These are phyloP conservation scores for Oedothorax gibbosus DNA, from an alignment of 1,140 invertebrate genomes.

Conservation along the genomic window DNA sequence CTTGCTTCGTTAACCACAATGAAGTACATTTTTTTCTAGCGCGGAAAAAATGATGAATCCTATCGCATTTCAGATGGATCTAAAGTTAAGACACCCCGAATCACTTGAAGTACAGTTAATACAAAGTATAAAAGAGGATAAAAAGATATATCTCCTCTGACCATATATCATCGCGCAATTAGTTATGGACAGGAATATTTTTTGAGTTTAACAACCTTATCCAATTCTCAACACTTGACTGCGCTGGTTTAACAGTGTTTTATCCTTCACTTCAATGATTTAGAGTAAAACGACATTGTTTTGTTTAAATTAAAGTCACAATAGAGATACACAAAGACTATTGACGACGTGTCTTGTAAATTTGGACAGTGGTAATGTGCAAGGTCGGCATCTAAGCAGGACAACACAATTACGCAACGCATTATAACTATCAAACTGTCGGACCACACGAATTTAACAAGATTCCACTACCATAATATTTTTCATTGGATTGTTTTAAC, in stretches of 20 bases:
- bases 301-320: no score
- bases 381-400: no score
- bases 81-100: conserved; percentile 16
- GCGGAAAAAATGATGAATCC: neutral
- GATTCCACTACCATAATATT: no score
- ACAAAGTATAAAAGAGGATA: neutral
- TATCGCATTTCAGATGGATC: conserved; percentile 33
- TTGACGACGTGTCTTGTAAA: no score
- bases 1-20: conserved; percentile 51
- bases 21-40: neutral
- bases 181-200: neutral
- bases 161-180: conserved; percentile 37
- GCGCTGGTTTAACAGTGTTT: neutral
- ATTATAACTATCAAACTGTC: no score
- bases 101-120: neutral
- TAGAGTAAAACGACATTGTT: no score
- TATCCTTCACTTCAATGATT: no score
- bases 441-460: no score
- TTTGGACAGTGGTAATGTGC: no score
- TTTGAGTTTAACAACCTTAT: conserved; percentile 9
- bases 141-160: conserved; percentile 7
- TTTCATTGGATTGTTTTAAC: no score
- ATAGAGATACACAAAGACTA: no score
- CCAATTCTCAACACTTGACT: conserved; percentile 23
- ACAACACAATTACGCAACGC: no score